A percentile compares a stretch with the other conserved stretches of the same genome.
Conservation (phyloP, 2,797 vertebrate species). For the Sebastolobus alascanus region DNA sequence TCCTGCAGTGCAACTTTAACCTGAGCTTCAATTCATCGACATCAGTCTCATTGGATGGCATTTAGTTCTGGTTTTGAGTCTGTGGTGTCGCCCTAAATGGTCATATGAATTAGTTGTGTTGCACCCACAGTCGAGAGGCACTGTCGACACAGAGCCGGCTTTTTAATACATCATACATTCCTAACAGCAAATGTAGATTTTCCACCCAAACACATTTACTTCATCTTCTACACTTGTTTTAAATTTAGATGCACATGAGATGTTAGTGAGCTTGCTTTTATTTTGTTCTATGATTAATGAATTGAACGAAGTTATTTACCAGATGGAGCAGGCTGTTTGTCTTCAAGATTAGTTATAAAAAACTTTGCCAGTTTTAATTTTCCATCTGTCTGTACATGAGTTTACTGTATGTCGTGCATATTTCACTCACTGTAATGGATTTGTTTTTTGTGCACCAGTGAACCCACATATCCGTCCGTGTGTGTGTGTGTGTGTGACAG, state of each 20-base stretch:
- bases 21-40: background rate
- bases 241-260: background rate
- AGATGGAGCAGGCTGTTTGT: slow-evolving; percentile 27
- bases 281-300: slow-evolving; percentile 20
- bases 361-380: slow-evolving; percentile 1
- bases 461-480: background rate
- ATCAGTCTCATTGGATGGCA: too few relatives aligned
- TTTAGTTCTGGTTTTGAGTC: background rate
- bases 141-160: background rate
- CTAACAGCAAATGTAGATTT: background rate
- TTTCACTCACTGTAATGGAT: slow-evolving; percentile 8
- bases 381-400: background rate
- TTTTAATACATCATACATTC: background rate
- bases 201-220: background rate
- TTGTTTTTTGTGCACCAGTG: background rate
- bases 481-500: slow-evolving; percentile 1
- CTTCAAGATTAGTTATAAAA: slow-evolving; percentile 2
- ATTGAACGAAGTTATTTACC: slow-evolving; percentile 24
- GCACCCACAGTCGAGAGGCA: background rate
- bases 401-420: background rate
- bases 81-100: background rate
- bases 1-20: background rate
- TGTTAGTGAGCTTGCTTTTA: slow-evolving; percentile 14
- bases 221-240: background rate
- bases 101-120: background rate